Evolutionary conservation across 2,888 invertebrate genomes (phyloP).

Genomic region (Melieria picta): DNA sequence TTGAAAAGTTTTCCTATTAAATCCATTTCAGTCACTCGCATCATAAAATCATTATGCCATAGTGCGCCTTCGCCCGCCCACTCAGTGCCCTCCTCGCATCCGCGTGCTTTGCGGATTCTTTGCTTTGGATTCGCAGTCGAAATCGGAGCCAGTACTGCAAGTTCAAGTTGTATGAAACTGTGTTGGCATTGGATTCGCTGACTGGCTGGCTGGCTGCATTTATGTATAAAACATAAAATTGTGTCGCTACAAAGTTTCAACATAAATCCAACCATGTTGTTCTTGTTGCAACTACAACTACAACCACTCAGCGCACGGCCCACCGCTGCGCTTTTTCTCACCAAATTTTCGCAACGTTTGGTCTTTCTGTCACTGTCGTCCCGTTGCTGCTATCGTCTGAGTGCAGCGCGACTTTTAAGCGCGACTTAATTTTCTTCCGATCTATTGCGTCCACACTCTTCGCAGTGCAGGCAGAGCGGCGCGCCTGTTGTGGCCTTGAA

Average conservation of each 20-base stretch:
- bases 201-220: neutral
- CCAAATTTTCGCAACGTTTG: neutral
- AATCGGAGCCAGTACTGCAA: too few species aligned
- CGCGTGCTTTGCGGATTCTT: too few species aligned
- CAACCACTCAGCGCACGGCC: too few species aligned
- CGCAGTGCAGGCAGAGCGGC: neutral
- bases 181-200: too few species aligned
- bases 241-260: slow-evolving; percentile 45
- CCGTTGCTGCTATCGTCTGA: slow-evolving; percentile 1
- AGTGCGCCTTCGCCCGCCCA: too few species aligned
- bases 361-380: slow-evolving; percentile 21
- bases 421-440: slow-evolving; percentile 31
- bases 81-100: too few species aligned
- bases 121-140: too few species aligned
- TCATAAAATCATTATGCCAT: slow-evolving; percentile 42
- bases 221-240: slow-evolving; percentile 46
- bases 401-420: neutral
- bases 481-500: neutral
- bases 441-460: slow-evolving; percentile 12
- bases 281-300: neutral
- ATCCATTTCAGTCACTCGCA: slow-evolving; percentile 48
- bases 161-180: too few species aligned
- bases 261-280: slow-evolving; percentile 38
- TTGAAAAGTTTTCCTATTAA: slow-evolving; percentile 50
- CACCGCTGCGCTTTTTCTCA: neutral